A percentile compares a stretch with the other conserved stretches of the same genome.
Evolutionary conservation across 2,888 invertebrate species (phyloP).

Genomic region (Ornithoptera alexandrae): DNA sequence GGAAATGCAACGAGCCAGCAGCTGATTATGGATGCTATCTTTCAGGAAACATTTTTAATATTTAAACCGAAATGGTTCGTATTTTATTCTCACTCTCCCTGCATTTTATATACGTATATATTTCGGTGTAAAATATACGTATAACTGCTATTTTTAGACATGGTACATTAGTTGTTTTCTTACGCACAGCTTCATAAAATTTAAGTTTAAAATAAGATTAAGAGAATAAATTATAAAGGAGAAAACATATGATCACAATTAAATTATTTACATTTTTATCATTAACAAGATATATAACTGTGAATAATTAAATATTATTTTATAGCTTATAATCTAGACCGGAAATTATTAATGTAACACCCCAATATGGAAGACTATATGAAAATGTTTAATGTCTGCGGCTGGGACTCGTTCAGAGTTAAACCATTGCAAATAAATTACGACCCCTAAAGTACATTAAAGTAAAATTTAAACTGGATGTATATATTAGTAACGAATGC

Average conservation of each 20-base stretch:
- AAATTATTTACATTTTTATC: not conserved
- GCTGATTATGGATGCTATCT: conserved; percentile 17
- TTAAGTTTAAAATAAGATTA: too few species aligned
- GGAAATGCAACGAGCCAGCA: conserved; percentile 19
- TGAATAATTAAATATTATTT: not conserved
- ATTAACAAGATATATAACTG: not conserved
- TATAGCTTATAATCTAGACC: not conserved
- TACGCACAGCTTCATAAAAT: not conserved
- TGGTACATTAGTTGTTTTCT: not conserved
- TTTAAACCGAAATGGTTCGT: not conserved
- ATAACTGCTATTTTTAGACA: not conserved
- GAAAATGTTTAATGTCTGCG: conserved; percentile 1
- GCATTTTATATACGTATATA: conserved; percentile 2
- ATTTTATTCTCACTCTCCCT: not conserved
- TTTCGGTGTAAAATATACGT: not conserved
- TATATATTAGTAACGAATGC: not conserved
- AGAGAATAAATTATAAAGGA: too few species aligned
- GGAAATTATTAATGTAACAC: not conserved
- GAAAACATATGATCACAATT: too few species aligned
- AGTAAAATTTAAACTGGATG: not conserved
- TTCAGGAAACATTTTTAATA: conserved; percentile 19
- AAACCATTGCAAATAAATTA: conserved; percentile 4
- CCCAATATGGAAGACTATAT: not conserved
- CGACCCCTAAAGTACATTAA: not conserved
- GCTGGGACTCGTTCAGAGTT: conserved; percentile 11